phyloP scores from a whole-genome alignment of 2,888 invertebrate species.

The Leptopterna dolabrata region DNA sequence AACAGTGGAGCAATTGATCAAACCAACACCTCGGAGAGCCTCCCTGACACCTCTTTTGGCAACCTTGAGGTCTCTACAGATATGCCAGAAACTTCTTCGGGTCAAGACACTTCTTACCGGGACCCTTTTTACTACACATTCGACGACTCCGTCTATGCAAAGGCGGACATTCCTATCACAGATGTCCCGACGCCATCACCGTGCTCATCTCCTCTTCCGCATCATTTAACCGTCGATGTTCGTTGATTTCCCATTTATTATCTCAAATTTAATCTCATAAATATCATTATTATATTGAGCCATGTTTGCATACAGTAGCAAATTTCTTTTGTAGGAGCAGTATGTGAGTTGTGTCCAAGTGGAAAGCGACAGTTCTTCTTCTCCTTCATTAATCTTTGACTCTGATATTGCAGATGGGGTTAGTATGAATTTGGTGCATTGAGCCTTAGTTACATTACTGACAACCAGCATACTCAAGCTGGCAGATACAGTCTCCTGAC shows the following conservation, averaged over 20 bases:
- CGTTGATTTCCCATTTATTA: not conserved
- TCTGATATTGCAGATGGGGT: not conserved
- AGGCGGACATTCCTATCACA: not conserved
- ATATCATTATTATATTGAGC: no score
- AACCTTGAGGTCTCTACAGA: not conserved
- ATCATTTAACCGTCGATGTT: not conserved
- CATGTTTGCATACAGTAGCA: not conserved
- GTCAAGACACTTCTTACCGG: not conserved
- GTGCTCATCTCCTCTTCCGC: not conserved
- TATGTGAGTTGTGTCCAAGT: not conserved
- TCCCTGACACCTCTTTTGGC: not conserved
- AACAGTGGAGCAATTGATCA: not conserved
- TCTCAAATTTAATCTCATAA: no score
- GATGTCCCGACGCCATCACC: not conserved
- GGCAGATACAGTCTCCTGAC: no score
- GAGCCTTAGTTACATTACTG: no score
- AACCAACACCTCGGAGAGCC: not conserved
- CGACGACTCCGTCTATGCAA: not conserved
- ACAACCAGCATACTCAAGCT: no score
- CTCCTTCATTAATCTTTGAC: not conserved
- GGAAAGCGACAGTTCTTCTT: not conserved
- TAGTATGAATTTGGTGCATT: no score
- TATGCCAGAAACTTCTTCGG: not conserved
- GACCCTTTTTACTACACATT: not conserved
- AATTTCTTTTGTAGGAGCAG: not conserved